These are phyloP conservation scores for Hemiscyllium ocellatum DNA, from an alignment of 2,113 vertebrate species.

Conservation along the genomic window DNA sequence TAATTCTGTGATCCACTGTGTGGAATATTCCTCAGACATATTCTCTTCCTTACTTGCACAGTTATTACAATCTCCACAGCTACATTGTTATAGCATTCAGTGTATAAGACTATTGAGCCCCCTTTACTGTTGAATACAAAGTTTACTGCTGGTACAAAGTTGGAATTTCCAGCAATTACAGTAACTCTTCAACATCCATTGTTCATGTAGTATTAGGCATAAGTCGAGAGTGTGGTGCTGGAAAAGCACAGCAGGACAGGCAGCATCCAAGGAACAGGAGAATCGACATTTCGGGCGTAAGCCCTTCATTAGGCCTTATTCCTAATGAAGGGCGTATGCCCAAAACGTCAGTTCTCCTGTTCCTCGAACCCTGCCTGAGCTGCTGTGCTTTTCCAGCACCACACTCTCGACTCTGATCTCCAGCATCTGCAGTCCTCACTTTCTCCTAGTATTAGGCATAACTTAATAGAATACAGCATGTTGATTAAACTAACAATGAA, in stretches of 20 bases:
- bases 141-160: not conserved
- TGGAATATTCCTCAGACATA: not conserved
- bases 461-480: slow-evolving; percentile 2
- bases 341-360: too few species aligned
- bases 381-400: too few species aligned
- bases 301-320: too few species aligned
- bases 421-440: too few species aligned
- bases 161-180: slow-evolving; percentile 11
- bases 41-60: not conserved
- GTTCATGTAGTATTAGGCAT: not conserved
- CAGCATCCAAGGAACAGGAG: too few species aligned
- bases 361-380: too few species aligned
- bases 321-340: too few species aligned
- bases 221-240: not conserved
- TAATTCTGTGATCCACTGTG: not conserved
- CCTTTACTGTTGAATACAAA: not conserved
- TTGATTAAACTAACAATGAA: slow-evolving; percentile 10
- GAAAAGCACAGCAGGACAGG: too few species aligned
- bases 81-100: not conserved
- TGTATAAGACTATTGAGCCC: not conserved
- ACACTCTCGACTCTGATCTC: too few species aligned
- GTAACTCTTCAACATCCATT: not conserved
- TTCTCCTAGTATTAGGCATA: not conserved
- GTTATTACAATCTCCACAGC: not conserved
- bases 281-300: too few species aligned